Evolutionary conservation across 35 echinoderm and acorn worm genomes (phyloP), one percentile per base, ranked within the genome.

Genomic region (Stichopus chloronotus): DNA sequence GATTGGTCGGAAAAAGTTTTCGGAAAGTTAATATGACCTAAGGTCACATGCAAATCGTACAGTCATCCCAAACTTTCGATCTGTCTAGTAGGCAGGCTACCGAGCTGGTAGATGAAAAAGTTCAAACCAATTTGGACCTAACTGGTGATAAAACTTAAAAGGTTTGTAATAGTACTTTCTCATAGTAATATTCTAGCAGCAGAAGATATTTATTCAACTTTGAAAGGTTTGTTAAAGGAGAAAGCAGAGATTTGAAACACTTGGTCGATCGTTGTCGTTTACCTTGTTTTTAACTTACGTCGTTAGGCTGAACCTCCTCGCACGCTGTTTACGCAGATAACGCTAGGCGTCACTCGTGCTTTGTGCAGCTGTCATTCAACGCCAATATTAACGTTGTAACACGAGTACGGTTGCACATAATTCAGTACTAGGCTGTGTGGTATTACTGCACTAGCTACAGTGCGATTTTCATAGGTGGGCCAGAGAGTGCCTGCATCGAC

Each of bases 1-100:
- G 87, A 89, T 89, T 89, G 87, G 87, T 89, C 52, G 87, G 87
- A 89, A 89, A 88, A 89, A 89, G 87, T 89, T 89, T 89, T 72
- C 87, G 59, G 65, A 89, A 89, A 89, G 87, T 89, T 89, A 54
- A 89, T 60, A 71, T 89, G 87, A 89, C 87, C 87, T 89, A 72
- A 72, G 87, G 87, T 89, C 87, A 89, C 87, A 72, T 89, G 87
- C 65, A 89, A 89, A 89, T 71, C 52, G 43, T 25, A n/a, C 59
- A 53, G 5, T 89, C 59, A 71, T 71, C 87, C 59, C 55, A 89
- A 89, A 89, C 87, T 89, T 89, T 89, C 87, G 87, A 43, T 89
- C 82, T 85, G 55, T 17, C 24, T 58, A 5, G 56, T 10, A 16
- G 17, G 16, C 58, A 23, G 55, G 58, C 16, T 58, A 53, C 79